phyloP scores from a whole-genome alignment of 1,140 invertebrate species.

The Belonocnema kinseyi region DNA sequence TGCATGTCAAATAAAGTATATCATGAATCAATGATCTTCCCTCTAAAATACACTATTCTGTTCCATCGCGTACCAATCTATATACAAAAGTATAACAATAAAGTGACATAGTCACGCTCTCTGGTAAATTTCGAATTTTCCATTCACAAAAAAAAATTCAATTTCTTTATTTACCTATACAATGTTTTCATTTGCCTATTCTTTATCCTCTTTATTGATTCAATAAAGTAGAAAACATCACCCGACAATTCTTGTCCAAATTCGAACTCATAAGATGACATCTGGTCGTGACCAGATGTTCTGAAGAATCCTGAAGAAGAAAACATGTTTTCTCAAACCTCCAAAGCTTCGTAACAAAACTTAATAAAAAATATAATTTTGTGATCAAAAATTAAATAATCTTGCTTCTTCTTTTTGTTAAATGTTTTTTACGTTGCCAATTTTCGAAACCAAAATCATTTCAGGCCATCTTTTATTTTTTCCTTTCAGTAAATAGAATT shows the following conservation, averaged over 20 bases:
- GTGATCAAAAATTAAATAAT: no score
- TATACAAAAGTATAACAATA: background rate
- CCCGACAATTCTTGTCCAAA: background rate
- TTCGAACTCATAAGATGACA: background rate
- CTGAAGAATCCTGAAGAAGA: background rate
- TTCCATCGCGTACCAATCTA: slow-evolving; percentile 11
- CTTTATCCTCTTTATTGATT: no score
- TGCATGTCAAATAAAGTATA: background rate
- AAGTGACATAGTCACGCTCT: background rate
- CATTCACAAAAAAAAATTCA: no score
- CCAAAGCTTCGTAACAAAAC: background rate
- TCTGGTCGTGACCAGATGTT: background rate
- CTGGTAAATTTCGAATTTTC: no score
- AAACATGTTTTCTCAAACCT: background rate
- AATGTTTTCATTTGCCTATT: no score
- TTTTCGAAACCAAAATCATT: no score
- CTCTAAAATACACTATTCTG: background rate
- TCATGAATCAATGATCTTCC: background rate
- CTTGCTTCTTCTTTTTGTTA: no score
- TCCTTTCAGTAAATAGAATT: no score
- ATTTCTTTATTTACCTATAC: no score
- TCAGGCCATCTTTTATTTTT: no score
- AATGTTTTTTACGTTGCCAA: no score
- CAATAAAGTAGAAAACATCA: background rate
- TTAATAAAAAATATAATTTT: background rate